A percentile compares a stretch with the other conserved stretches of the same genome.
phyloP scores from a whole-genome alignment of 2,888 invertebrate species.

The Archips xylosteana region DNA sequence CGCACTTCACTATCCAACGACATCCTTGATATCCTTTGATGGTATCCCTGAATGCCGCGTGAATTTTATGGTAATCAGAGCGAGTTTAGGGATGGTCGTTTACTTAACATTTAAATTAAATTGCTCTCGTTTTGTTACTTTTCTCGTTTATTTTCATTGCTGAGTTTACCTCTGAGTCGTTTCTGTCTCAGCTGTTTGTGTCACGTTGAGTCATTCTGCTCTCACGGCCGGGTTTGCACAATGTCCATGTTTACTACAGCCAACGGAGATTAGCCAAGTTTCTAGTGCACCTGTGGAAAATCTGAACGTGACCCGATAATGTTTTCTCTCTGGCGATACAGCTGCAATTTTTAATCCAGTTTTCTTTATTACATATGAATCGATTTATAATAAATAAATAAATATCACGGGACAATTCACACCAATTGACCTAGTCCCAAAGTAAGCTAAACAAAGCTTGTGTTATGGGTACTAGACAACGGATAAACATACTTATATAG shows the following conservation, averaged over 20 bases:
- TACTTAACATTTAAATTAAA: conserved; percentile 1
- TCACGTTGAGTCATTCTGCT: conserved; percentile 1
- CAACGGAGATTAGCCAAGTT: not conserved
- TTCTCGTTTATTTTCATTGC: not conserved
- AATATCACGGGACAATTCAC: no score
- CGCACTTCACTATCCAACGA: not conserved
- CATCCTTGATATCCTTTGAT: not conserved
- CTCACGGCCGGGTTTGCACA: conserved; percentile 11
- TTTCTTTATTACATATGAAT: not conserved
- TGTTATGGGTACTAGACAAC: no score
- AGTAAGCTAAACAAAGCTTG: no score
- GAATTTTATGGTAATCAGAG: not conserved
- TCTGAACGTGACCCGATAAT: conserved; percentile 18
- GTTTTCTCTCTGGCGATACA: not conserved
- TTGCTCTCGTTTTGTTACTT: not conserved
- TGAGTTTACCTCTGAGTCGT: not conserved
- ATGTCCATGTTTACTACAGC: not conserved
- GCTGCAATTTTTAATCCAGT: not conserved
- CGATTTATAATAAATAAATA: no score
- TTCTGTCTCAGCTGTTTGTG: conserved; percentile 6
- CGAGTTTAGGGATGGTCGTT: not conserved
- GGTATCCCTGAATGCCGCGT: not conserved
- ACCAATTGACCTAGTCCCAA: no score
- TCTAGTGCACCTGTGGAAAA: conserved; percentile 11
- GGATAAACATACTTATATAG: no score